A percentile compares a stretch with the other conserved stretches of the same genome.
These are phyloP conservation scores for Melanophora roralis DNA, from an alignment of 2,888 invertebrate species.

Conservation along the genomic window DNA sequence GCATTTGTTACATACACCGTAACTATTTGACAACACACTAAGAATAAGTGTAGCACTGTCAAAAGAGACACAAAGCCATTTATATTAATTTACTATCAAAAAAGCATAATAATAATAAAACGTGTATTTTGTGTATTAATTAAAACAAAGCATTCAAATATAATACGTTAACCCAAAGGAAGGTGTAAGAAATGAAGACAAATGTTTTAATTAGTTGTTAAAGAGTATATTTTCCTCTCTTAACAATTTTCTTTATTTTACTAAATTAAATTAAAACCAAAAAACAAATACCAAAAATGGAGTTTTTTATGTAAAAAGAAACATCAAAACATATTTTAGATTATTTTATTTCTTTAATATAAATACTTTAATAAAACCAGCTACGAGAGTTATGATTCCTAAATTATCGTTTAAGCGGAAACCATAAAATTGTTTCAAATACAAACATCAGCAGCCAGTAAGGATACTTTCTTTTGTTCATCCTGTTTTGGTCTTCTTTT, in stretches of 20 bases:
- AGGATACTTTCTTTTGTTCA: constrained; percentile 19
- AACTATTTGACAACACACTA: not conserved
- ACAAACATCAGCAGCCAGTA: constrained; percentile 37
- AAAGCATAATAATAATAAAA: constrained; percentile 27
- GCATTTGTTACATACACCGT: not conserved
- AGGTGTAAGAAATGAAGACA: constrained; percentile 75
- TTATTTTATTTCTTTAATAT: constrained; percentile 52
- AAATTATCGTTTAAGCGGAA: constrained; percentile 60
- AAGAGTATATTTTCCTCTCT: constrained; percentile 32
- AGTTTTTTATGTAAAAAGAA: too few species aligned
- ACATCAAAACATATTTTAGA: constrained; percentile 29
- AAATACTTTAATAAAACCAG: constrained; percentile 28
- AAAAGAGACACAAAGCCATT: constrained; percentile 63
- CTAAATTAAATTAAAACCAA: constrained; percentile 34
- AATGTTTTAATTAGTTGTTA: constrained; percentile 75
- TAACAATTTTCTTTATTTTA: not conserved
- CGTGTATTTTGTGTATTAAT: constrained; percentile 73
- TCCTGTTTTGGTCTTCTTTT: not conserved
- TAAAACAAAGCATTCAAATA: constrained; percentile 65
- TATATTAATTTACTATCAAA: constrained; percentile 73
- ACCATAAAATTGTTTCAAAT: constrained; percentile 57
- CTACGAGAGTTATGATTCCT: constrained; percentile 5
- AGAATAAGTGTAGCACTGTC: not conserved
- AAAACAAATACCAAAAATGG: not conserved
- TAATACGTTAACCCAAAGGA: constrained; percentile 51